phyloP scores from a whole-genome alignment of 2,888 invertebrate genomes.

The Macrosiphum euphorbiae region DNA sequence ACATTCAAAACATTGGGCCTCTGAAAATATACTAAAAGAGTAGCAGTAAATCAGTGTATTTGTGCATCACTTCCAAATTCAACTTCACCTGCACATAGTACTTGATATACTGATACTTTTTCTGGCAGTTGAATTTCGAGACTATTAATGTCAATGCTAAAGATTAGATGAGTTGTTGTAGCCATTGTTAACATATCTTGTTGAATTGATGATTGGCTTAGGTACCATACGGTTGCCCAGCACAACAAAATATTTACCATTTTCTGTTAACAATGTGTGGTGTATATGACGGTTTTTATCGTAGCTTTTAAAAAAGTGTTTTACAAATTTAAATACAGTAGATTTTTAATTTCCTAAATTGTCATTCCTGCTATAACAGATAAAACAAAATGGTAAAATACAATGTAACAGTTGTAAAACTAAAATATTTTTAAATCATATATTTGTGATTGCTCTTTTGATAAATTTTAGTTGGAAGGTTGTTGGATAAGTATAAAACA shows the following conservation, averaged over 20 bases:
- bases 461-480: background rate
- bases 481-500: background rate
- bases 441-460: background rate
- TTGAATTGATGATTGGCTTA: constrained; percentile 37
- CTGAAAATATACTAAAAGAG: constrained; percentile 16
- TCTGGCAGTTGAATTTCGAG: background rate
- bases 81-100: constrained; percentile 14
- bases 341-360: background rate
- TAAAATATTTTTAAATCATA: background rate
- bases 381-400: background rate
- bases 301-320: constrained; percentile 30
- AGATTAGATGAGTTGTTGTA: constrained; percentile 35
- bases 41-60: constrained; percentile 24
- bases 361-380: constrained; percentile 5
- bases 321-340: constrained; percentile 37
- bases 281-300: constrained; percentile 49
- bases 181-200: constrained; percentile 41
- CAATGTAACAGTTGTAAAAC: background rate
- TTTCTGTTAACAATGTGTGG: constrained; percentile 27
- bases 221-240: constrained; percentile 1
- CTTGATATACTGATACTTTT: constrained; percentile 7
- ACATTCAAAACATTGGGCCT: constrained; percentile 41
- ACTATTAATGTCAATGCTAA: background rate
- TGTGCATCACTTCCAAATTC: constrained; percentile 36
- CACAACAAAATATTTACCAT: constrained; percentile 31